Evolutionary conservation across 2,113 vertebrate species (phyloP).

Genomic region (Tauraco erythrolophus): DNA sequence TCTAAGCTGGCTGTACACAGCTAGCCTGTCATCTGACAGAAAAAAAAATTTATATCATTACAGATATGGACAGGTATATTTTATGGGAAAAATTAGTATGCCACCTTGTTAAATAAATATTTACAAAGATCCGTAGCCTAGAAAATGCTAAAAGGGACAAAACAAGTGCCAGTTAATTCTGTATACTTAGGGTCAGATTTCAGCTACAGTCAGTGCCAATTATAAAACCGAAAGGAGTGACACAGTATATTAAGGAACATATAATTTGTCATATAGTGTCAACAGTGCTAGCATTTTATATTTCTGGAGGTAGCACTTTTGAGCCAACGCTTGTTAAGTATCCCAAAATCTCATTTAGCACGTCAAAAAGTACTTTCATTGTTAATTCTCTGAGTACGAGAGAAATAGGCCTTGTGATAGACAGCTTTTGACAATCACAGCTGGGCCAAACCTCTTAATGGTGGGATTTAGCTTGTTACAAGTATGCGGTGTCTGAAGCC

Average conservation of each 20-base stretch:
- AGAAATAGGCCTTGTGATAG: slow-evolving; percentile 12
- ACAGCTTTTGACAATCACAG: slow-evolving; percentile 18
- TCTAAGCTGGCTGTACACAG: background rate
- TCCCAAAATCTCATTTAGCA: slow-evolving; percentile 37
- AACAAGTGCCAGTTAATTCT: slow-evolving; percentile 46
- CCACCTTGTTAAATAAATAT: slow-evolving; percentile 23
- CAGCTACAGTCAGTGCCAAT: slow-evolving; percentile 52
- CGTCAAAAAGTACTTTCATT: slow-evolving; percentile 33
- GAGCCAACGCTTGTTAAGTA: slow-evolving; percentile 35
- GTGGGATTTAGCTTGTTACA: slow-evolving; percentile 13
- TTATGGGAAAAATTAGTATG: slow-evolving; percentile 2
- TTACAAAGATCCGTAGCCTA: slow-evolving; percentile 5
- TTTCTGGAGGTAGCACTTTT: slow-evolving; percentile 34
- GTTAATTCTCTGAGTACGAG: slow-evolving; percentile 15
- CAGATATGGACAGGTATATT: background rate
- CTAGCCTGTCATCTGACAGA: background rate
- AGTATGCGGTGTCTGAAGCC: background rate
- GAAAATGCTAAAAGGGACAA: slow-evolving; percentile 30
- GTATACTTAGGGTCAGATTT: slow-evolving; percentile 53
- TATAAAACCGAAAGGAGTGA: slow-evolving; percentile 56
- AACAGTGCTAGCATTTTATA: slow-evolving; percentile 43
- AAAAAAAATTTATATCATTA: background rate
- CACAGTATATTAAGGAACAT: slow-evolving; percentile 45
- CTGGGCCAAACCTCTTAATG: background rate
- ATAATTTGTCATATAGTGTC: slow-evolving; percentile 54